These are phyloP conservation scores for Lepus townsendii DNA, from an alignment of 2,797 vertebrate species.

Conservation along the genomic window DNA sequence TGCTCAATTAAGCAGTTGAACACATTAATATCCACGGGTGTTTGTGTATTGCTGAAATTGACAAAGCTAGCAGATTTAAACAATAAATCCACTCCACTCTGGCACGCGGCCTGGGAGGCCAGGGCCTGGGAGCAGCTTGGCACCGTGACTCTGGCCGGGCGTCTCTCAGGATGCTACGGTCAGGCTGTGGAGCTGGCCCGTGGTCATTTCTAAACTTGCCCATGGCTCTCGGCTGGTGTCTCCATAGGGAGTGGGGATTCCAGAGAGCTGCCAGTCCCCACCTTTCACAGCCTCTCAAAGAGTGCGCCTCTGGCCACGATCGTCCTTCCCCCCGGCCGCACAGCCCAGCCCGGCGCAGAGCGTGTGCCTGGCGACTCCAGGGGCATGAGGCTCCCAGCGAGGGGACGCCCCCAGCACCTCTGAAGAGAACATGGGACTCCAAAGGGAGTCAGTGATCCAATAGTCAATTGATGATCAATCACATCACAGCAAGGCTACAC, in stretches of 20 bases:
- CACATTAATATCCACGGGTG: background rate
- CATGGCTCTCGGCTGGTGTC: background rate
- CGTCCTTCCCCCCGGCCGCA: no score
- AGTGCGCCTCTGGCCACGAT: background rate
- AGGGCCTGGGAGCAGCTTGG: background rate
- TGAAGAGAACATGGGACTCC: background rate
- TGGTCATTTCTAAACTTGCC: background rate
- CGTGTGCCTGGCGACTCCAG: no score
- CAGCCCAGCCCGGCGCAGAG: no score
- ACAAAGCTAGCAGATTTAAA: background rate
- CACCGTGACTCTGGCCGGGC: background rate
- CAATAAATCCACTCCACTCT: background rate
- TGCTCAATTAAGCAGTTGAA: background rate
- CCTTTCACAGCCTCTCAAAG: background rate
- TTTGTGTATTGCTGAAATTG: background rate
- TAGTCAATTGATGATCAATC: background rate
- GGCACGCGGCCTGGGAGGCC: background rate
- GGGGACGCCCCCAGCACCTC: background rate
- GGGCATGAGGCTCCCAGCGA: no score
- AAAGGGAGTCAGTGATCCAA: background rate
- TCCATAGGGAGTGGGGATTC: background rate
- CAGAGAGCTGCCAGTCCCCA: background rate
- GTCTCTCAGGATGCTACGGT: rapidly evolving
- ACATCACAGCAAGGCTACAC: background rate
- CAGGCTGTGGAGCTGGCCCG: background rate